phyloP scores from a whole-genome alignment of 2,888 invertebrate genomes.

The Tineola bisselliella region DNA sequence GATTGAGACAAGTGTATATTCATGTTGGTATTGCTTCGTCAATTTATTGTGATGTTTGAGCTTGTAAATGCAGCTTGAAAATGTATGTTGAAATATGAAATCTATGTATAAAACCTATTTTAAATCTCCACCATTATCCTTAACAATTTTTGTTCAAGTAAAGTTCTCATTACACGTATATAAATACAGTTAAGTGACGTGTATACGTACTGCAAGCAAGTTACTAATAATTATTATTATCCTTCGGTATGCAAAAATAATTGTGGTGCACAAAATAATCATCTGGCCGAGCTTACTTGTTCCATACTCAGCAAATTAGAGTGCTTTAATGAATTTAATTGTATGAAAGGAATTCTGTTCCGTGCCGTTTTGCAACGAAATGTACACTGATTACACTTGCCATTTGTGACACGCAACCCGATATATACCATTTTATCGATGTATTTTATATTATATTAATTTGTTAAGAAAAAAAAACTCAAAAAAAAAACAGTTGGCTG shows the following conservation, averaged over 20 bases:
- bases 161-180: neutral
- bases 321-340: slow-evolving; percentile 47
- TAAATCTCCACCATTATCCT: too few relatives aligned
- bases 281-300: slow-evolving; percentile 48
- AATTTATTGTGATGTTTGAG: too few relatives aligned
- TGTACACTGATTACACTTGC: neutral
- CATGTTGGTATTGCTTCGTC: too few relatives aligned
- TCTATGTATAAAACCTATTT: too few relatives aligned
- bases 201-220: neutral
- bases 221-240: slow-evolving; percentile 29
- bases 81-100: too few relatives aligned
- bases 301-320: slow-evolving; percentile 42
- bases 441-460: neutral
- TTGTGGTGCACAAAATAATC: slow-evolving; percentile 29
- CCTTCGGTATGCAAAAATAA: slow-evolving; percentile 44
- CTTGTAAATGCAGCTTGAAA: too few relatives aligned
- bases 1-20: too few relatives aligned
- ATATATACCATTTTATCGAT: neutral
- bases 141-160: neutral
- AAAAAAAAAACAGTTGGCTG: neutral
- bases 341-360: slow-evolving; percentile 37
- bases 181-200: neutral
- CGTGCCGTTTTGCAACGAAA: slow-evolving; percentile 11
- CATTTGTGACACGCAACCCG: slow-evolving; percentile 12
- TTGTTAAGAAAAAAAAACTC: too few relatives aligned